phyloP scores from a whole-genome alignment of 92 coral and sea anemone genomes.

The Anthopleura xanthogrammica region DNA sequence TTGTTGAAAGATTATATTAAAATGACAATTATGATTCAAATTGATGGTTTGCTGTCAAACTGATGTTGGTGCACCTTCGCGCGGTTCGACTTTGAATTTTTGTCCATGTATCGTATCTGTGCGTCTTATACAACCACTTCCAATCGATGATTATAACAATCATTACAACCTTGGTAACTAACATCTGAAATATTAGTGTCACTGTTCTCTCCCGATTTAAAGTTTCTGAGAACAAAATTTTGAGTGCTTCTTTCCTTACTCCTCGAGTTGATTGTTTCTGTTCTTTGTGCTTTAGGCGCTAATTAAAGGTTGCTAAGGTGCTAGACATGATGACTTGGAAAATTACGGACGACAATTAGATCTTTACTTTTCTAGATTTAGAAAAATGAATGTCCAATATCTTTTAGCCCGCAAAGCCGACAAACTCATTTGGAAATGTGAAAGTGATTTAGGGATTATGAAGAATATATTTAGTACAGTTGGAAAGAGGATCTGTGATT shows the following conservation, averaged over 20 bases:
- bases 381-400: neutral
- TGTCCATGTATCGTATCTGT: neutral
- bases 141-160: neutral
- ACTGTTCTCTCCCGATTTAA: neutral
- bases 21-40: neutral
- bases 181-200: neutral
- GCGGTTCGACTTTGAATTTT: neutral
- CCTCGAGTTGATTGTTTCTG: neutral
- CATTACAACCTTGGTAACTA: neutral
- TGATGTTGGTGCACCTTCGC: neutral
- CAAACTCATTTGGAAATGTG: neutral
- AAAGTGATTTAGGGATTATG: neutral
- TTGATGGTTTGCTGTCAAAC: neutral
- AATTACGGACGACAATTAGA: neutral
- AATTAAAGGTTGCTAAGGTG: neutral
- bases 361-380: conserved; percentile 1
- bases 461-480: neutral
- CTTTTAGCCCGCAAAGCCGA: neutral
- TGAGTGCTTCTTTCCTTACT: neutral
- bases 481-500: neutral
- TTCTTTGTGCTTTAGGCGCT: neutral
- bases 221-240: neutral
- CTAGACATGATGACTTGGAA: conserved; percentile 7
- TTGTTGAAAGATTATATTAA: neutral
- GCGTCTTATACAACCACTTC: neutral